Percentiles rank a stretch among this genome's conserved stretches.
phyloP scores from a whole-genome alignment of 2,113 vertebrate genomes.

The Phrynosoma blainvillii region DNA sequence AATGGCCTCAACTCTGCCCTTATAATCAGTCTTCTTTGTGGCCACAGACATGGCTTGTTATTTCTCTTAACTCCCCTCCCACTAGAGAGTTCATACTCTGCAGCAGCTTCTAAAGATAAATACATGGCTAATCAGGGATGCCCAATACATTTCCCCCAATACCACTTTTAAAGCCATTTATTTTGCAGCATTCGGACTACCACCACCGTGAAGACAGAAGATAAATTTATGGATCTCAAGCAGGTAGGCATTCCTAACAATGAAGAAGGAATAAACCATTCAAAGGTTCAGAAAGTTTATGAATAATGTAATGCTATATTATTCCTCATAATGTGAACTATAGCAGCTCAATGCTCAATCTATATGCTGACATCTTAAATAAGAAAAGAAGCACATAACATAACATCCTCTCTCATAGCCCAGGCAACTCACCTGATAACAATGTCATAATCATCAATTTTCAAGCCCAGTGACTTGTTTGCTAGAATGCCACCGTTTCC shows the following conservation, averaged over 20 bases:
- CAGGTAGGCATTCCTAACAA: neutral
- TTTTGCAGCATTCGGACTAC: no score
- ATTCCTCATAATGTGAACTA: neutral
- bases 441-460: constrained; percentile 93
- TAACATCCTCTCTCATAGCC: neutral
- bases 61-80: neutral
- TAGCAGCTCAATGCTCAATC: no score
- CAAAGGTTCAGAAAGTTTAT: neutral
- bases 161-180: constrained; percentile 12
- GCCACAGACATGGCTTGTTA: constrained; percentile 15
- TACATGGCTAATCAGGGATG: neutral
- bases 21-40: constrained; percentile 18
- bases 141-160: neutral
- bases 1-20: constrained; percentile 13
- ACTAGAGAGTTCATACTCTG: constrained; percentile 5
- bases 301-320: neutral
- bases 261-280: neutral
- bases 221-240: neutral
- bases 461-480: constrained; percentile 95
- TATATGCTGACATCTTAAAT: neutral
- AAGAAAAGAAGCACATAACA: constrained; percentile 13
- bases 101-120: neutral
- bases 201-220: neutral
- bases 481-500: constrained; percentile 95
- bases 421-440: constrained; percentile 88